Percentiles rank a stretch among this genome's conserved stretches.
phyloP scores from a whole-genome alignment of 2,888 invertebrate species.

The Elmis aenea region DNA sequence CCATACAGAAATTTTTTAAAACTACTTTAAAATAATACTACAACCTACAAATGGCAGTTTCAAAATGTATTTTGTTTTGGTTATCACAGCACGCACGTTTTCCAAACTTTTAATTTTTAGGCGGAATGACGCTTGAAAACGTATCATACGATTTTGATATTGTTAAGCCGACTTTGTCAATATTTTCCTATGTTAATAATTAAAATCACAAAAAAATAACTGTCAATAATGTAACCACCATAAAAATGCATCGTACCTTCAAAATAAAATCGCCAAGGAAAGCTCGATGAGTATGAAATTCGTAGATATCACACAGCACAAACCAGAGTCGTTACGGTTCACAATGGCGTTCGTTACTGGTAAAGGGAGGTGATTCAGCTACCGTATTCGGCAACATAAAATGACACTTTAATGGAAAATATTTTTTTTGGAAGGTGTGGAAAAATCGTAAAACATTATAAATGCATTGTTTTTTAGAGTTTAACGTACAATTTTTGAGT shows the following conservation, averaged over 20 bases:
- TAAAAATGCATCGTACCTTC: slow-evolving; percentile 38
- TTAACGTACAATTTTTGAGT: slow-evolving; percentile 11
- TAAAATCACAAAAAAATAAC: slow-evolving; percentile 46
- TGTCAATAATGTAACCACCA: slow-evolving; percentile 19
- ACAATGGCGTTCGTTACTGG: slow-evolving; percentile 75
- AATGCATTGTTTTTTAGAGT: neutral
- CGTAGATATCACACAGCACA: slow-evolving; percentile 61
- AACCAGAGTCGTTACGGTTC: slow-evolving; percentile 71
- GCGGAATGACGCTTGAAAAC: slow-evolving; percentile 59
- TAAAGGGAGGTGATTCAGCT: slow-evolving; percentile 36
- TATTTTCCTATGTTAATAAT: slow-evolving; percentile 49
- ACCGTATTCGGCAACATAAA: slow-evolving; percentile 11
- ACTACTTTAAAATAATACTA: too few species aligned
- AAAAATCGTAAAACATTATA: too few species aligned
- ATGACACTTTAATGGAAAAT: too few species aligned
- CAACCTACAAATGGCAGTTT: too few species aligned
- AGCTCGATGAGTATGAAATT: slow-evolving; percentile 64
- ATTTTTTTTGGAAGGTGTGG: too few species aligned
- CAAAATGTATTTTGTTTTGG: too few species aligned
- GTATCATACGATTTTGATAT: slow-evolving; percentile 68
- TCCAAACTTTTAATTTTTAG: slow-evolving; percentile 36
- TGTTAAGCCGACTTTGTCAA: slow-evolving; percentile 54
- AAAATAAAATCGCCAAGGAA: slow-evolving; percentile 49
- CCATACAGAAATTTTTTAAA: too few species aligned
- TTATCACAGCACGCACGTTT: slow-evolving; percentile 24